A percentile compares a stretch with the other conserved stretches of the same genome.
These are phyloP conservation scores for Lutjanus argentimaculatus DNA, from an alignment of 2,797 vertebrate genomes.

Conservation along the genomic window DNA sequence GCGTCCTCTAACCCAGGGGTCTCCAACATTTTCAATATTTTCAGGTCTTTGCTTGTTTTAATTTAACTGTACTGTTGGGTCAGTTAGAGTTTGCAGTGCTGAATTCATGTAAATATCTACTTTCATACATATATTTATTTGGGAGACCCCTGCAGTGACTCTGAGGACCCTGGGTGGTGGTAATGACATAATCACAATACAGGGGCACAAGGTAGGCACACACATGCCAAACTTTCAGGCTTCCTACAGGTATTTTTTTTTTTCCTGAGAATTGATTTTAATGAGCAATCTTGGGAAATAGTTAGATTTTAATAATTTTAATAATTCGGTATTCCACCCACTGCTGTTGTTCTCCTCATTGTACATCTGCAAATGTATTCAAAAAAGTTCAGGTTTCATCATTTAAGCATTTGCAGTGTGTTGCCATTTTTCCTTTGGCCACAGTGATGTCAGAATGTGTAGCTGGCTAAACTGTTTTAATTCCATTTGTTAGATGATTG, in stretches of 20 bases:
- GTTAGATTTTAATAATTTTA: not conserved
- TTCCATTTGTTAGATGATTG: constrained; percentile 13
- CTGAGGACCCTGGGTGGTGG: too few species aligned
- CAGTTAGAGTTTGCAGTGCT: too few species aligned
- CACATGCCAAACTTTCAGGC: too few species aligned
- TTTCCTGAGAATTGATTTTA: not conserved
- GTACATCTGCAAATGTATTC: not conserved
- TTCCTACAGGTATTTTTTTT: not conserved
- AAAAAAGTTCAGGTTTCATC: not conserved
- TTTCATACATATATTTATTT: too few species aligned
- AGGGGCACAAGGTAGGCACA: too few species aligned
- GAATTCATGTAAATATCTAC: too few species aligned
- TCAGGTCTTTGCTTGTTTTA: too few species aligned
- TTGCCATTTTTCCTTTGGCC: constrained; percentile 8
- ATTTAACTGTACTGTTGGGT: too few species aligned
- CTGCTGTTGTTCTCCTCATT: not conserved
- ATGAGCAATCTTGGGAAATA: not conserved
- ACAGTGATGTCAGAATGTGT: constrained; percentile 1
- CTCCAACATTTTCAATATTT: too few species aligned
- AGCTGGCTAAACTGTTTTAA: constrained; percentile 9
- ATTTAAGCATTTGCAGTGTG: not conserved
- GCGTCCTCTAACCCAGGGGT: too few species aligned
- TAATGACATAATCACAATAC: too few species aligned
- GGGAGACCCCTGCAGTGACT: too few species aligned
- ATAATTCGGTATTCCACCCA: not conserved